Conservation (phyloP, 2,888 invertebrate genomes). For the Xanthorhoe spadicearia region DNA sequence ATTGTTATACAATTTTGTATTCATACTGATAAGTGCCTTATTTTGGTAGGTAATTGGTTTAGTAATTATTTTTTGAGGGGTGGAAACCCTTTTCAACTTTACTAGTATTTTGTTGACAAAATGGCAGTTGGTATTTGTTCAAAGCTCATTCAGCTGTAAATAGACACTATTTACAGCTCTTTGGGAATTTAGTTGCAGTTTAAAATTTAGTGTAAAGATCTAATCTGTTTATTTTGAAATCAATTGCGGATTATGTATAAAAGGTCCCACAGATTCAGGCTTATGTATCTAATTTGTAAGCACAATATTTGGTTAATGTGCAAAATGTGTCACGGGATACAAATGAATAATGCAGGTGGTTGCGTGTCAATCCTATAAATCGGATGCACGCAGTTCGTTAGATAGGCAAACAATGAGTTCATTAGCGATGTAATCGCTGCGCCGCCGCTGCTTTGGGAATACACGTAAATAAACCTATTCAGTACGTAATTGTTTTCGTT, state of each 20-base stretch:
- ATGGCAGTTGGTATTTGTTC: not conserved
- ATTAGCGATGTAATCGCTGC: slow-evolving; percentile 79
- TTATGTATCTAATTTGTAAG: not conserved
- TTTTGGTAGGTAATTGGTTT: slow-evolving; percentile 25
- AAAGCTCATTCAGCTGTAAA: not conserved
- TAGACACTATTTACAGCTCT: not conserved
- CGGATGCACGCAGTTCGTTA: slow-evolving; percentile 74
- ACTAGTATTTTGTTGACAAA: slow-evolving; percentile 4
- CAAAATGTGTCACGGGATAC: slow-evolving; percentile 28
- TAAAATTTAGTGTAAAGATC: not conserved
- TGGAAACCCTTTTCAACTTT: not conserved
- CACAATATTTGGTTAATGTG: slow-evolving; percentile 23
- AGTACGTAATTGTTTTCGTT: slow-evolving; percentile 26
- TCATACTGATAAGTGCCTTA: slow-evolving; percentile 21
- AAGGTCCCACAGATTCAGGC: not conserved
- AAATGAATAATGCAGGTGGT: slow-evolving; percentile 34
- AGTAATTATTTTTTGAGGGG: slow-evolving; percentile 13
- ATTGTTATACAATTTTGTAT: slow-evolving; percentile 23
- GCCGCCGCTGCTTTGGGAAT: slow-evolving; percentile 56
- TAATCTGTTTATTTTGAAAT: not conserved
- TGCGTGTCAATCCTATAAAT: slow-evolving; percentile 47
- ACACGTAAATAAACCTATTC: slow-evolving; percentile 27
- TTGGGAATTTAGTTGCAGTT: not conserved
- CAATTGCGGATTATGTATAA: not conserved
- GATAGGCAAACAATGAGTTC: slow-evolving; percentile 80